phyloP scores from a whole-genome alignment of 2,797 vertebrate species.

The Babyrousa celebensis region DNA sequence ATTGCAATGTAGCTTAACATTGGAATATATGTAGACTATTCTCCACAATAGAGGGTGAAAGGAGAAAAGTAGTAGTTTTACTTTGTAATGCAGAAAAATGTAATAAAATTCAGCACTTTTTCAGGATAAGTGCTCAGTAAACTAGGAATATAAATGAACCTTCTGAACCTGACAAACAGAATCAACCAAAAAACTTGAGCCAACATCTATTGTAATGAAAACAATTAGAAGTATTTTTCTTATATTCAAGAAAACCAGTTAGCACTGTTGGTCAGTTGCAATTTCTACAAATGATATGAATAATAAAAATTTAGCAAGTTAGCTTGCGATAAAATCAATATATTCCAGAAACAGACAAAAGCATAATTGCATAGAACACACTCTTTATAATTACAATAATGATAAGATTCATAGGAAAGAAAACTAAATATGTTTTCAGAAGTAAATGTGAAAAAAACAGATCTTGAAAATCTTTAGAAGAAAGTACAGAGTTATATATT shows the following conservation, averaged over 20 bases:
- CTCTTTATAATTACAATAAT: background rate
- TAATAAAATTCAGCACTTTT: background rate
- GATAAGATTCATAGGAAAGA: background rate
- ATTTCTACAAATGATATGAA: constrained; percentile 2
- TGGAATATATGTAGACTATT: background rate
- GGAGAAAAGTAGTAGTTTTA: constrained; percentile 18
- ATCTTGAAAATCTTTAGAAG: constrained; percentile 15
- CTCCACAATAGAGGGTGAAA: background rate
- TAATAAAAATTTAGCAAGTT: background rate
- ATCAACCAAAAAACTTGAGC: background rate
- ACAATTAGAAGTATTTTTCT: background rate
- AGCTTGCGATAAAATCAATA: background rate
- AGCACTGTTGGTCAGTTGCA: background rate
- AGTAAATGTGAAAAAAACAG: constrained; percentile 45
- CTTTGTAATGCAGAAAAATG: background rate
- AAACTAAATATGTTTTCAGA: background rate
- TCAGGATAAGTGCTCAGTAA: background rate
- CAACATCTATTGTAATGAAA: constrained; percentile 15
- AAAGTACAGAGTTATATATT: background rate
- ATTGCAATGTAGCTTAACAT: background rate
- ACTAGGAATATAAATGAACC: background rate
- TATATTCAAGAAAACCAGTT: background rate
- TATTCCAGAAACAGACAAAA: constrained; percentile 6
- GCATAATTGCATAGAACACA: background rate
- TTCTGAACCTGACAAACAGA: background rate